These are phyloP conservation scores for Motacilla tschutschensis DNA, from an alignment of 2,113 vertebrate species.

Conservation along the genomic window DNA sequence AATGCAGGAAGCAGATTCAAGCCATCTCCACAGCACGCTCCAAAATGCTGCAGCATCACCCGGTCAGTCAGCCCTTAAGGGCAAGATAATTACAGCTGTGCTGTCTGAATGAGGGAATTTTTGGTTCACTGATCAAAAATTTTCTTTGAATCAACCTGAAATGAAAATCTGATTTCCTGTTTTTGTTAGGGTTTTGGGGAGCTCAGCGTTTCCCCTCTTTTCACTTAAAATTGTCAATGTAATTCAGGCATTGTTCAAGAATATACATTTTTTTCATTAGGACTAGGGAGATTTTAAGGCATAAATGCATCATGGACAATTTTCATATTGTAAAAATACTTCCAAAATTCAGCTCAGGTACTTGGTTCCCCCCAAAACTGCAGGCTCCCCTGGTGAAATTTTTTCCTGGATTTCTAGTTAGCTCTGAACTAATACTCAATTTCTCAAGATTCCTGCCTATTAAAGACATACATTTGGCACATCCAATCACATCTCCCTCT, in stretches of 20 bases:
- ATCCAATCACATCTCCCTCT: slow-evolving; percentile 58
- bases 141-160: not conserved
- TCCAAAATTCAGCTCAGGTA: not conserved
- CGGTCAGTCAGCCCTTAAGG: slow-evolving; percentile 10
- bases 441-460: not conserved
- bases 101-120: slow-evolving; percentile 7
- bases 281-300: not conserved
- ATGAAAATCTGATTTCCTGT: not conserved
- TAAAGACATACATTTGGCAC: not conserved
- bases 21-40: not conserved
- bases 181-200: not conserved
- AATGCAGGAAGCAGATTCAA: not conserved
- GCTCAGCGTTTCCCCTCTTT: rapidly evolving
- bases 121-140: slow-evolving; percentile 27
- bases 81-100: not conserved
- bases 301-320: not conserved
- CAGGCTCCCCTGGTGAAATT: not conserved
- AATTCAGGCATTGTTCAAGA: not conserved
- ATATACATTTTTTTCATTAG: not conserved
- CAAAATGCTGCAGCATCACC: slow-evolving; percentile 4
- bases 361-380: not conserved
- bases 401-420: not conserved
- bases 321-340: not conserved
- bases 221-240: not conserved
- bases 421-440: not conserved